These are phyloP conservation scores for Scaeva pyrastri DNA, from an alignment of 2,888 invertebrate species.

Conservation along the genomic window DNA sequence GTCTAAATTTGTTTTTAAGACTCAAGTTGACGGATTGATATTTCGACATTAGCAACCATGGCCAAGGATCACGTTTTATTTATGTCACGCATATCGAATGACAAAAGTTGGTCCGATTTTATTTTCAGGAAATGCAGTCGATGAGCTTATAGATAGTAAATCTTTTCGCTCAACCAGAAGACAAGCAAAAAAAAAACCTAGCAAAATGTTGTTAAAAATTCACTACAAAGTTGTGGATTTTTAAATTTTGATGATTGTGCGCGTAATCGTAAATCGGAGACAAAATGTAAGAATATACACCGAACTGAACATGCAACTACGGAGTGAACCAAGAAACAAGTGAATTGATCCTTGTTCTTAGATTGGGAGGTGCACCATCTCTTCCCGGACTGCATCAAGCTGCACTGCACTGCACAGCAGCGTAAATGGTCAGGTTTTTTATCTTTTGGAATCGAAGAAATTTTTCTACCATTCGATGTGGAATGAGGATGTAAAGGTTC, in stretches of 20 bases:
- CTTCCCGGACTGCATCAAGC: background rate
- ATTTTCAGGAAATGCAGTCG: slow-evolving; percentile 37
- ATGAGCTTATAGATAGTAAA: slow-evolving; percentile 35
- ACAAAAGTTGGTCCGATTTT: slow-evolving; percentile 13
- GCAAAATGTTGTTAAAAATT: slow-evolving; percentile 36
- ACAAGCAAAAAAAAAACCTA: slow-evolving; percentile 28
- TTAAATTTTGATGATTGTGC: slow-evolving; percentile 54
- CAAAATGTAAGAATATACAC: slow-evolving; percentile 42
- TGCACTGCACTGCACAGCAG: background rate
- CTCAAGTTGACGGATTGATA: background rate
- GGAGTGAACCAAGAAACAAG: background rate
- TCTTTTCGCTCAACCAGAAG: slow-evolving; percentile 45
- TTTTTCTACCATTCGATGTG: slow-evolving; percentile 22
- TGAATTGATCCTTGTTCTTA: slow-evolving; percentile 9
- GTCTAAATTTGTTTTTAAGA: no score
- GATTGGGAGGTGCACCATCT: slow-evolving; percentile 41
- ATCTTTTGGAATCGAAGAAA: slow-evolving; percentile 53
- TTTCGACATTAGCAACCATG: slow-evolving; percentile 12
- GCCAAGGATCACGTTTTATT: background rate
- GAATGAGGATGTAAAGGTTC: slow-evolving; percentile 68
- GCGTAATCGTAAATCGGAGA: slow-evolving; percentile 39
- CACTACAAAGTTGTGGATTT: slow-evolving; percentile 20
- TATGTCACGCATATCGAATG: slow-evolving; percentile 5
- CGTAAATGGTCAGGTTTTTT: slow-evolving; percentile 17
- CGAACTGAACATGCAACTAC: slow-evolving; percentile 51